These are phyloP conservation scores for Pedionomus torquatus DNA, from an alignment of 2,113 vertebrate genomes.

Conservation along the genomic window DNA sequence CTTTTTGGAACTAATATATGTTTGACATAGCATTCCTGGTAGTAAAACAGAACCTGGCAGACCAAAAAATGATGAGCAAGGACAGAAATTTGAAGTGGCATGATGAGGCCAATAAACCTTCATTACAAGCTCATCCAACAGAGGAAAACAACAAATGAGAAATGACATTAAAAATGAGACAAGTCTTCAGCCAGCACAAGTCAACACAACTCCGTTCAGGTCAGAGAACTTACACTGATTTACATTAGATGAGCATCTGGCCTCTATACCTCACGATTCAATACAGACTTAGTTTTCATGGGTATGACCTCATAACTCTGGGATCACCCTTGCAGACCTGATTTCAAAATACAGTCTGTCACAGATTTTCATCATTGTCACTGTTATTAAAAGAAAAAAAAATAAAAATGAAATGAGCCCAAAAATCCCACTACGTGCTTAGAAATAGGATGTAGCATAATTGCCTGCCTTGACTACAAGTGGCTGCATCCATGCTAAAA, in stretches of 20 bases:
- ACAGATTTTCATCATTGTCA: background rate
- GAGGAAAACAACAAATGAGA: slow-evolving; percentile 2
- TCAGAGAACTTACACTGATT: background rate
- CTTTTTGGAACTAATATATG: background rate
- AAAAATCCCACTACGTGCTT: background rate
- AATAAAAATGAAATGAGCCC: background rate
- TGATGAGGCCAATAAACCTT: background rate
- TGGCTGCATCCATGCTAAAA: background rate
- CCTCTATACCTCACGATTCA: background rate
- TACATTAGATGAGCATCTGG: background rate
- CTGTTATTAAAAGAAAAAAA: background rate
- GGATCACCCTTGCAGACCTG: background rate
- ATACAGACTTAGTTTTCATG: background rate
- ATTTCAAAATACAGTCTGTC: background rate
- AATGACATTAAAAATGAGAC: background rate
- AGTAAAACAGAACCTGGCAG: background rate
- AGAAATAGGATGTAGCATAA: background rate
- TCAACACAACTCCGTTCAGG: background rate
- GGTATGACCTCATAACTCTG: background rate
- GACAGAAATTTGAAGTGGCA: background rate
- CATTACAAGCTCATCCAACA: background rate
- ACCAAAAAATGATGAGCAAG: background rate
- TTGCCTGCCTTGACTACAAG: background rate
- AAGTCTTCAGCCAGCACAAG: background rate
- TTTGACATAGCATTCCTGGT: background rate